These are phyloP conservation scores for Anguilla rostrata DNA, from an alignment of 2,113 vertebrate species.

Conservation along the genomic window DNA sequence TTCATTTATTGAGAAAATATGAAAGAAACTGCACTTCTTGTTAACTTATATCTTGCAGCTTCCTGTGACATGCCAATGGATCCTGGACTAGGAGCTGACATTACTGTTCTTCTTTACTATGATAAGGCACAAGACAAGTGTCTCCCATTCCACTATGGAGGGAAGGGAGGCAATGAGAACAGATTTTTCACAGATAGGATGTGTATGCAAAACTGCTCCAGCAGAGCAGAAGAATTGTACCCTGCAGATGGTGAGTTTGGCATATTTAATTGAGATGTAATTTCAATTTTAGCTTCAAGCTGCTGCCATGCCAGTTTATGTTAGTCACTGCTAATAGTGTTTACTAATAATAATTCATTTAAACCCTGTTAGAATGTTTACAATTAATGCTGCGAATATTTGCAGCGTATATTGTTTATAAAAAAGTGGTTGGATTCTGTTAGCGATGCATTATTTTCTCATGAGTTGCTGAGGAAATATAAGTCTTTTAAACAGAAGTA, in stretches of 20 bases:
- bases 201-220: slow-evolving; percentile 64
- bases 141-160: slow-evolving; percentile 57
- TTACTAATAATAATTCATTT: background rate
- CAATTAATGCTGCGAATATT: too few species aligned
- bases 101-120: slow-evolving; percentile 36
- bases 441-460: background rate
- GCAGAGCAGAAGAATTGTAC: slow-evolving; percentile 38
- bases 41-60: slow-evolving; percentile 47
- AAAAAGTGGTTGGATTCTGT: background rate
- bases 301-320: too few species aligned
- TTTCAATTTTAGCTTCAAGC: too few species aligned
- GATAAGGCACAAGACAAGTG: slow-evolving; percentile 43
- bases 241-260: slow-evolving; percentile 57
- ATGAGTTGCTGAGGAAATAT: too few species aligned
- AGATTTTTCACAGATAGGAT: slow-evolving; percentile 59
- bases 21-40: background rate
- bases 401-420: background rate
- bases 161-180: slow-evolving; percentile 65
- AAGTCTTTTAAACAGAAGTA: too few species aligned
- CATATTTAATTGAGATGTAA: background rate
- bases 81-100: slow-evolving; percentile 28
- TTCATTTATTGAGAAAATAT: background rate
- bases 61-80: slow-evolving; percentile 39
- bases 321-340: background rate
- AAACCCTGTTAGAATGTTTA: too few species aligned